These are phyloP conservation scores for Oreochromis niloticus DNA, from an alignment of 2,113 vertebrate species.

Conservation along the genomic window DNA sequence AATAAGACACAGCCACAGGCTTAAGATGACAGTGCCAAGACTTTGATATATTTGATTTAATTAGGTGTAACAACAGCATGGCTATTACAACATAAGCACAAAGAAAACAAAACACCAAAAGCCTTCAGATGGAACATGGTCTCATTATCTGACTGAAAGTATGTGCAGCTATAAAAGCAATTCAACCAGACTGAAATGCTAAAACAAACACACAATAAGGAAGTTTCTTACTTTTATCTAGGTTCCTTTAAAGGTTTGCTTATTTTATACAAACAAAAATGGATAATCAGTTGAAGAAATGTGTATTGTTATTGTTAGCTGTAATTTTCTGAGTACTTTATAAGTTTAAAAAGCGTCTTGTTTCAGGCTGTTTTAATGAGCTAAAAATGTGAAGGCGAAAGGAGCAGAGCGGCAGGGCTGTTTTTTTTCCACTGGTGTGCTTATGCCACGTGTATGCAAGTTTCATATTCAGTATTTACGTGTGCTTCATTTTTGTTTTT, in stretches of 20 bases:
- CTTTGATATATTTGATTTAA: conserved; percentile 21
- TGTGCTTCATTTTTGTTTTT: background rate
- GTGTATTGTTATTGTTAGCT: background rate
- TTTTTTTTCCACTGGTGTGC: background rate
- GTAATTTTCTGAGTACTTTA: background rate
- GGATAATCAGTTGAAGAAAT: background rate
- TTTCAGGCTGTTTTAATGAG: background rate
- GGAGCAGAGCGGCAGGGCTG: background rate
- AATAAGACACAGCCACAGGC: background rate
- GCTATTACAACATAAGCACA: background rate
- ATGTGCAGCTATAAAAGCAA: background rate
- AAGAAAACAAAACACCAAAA: background rate
- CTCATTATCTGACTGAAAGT: background rate
- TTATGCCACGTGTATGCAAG: background rate
- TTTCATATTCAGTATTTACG: background rate
- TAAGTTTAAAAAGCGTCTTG: background rate
- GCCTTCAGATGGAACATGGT: background rate
- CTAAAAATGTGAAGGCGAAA: background rate
- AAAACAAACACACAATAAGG: background rate
- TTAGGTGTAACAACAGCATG: background rate
- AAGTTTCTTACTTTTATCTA: background rate
- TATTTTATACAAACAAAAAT: background rate
- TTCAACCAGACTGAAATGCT: background rate
- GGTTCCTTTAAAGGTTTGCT: background rate
- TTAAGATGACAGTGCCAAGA: background rate